phyloP scores from a whole-genome alignment of 2,888 invertebrate species.

The Mimumesa dahlbomi region DNA sequence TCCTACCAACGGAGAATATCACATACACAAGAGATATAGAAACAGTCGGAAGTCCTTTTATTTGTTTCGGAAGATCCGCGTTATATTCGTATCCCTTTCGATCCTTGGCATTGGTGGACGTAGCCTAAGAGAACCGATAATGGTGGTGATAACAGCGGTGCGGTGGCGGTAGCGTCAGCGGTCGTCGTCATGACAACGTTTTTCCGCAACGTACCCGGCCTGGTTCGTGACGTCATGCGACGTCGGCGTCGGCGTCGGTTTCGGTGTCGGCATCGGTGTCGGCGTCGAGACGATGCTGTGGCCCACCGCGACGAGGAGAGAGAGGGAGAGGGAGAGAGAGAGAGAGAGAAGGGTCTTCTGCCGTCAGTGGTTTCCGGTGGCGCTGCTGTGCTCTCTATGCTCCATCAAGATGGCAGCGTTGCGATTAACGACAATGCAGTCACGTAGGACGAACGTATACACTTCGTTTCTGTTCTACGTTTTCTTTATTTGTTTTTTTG shows the following conservation, averaged over 20 bases:
- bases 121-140: constrained; percentile 16
- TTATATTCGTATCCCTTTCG: constrained; percentile 33
- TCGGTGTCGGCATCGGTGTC: constrained; percentile 75
- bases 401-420: constrained; percentile 59
- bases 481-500: too few species aligned
- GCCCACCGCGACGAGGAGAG: constrained; percentile 39
- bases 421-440: constrained; percentile 40
- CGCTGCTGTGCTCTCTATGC: constrained; percentile 47
- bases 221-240: constrained; percentile 76
- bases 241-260: constrained; percentile 68
- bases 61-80: too few species aligned
- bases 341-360: constrained; percentile 53
- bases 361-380: constrained; percentile 42
- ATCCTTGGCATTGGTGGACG: constrained; percentile 61
- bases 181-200: constrained; percentile 77
- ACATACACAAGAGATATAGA: too few species aligned
- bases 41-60: too few species aligned
- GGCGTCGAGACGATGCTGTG: constrained; percentile 50
- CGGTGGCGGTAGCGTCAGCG: constrained; percentile 67
- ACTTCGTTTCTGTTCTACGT: background rate
- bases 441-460: background rate
- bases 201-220: constrained; percentile 78
- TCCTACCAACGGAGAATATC: too few species aligned
- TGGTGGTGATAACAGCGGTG: constrained; percentile 45
- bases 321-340: too few species aligned